Conservation (phyloP, 2,797 vertebrate species). For the Xyrichtys novacula region DNA sequence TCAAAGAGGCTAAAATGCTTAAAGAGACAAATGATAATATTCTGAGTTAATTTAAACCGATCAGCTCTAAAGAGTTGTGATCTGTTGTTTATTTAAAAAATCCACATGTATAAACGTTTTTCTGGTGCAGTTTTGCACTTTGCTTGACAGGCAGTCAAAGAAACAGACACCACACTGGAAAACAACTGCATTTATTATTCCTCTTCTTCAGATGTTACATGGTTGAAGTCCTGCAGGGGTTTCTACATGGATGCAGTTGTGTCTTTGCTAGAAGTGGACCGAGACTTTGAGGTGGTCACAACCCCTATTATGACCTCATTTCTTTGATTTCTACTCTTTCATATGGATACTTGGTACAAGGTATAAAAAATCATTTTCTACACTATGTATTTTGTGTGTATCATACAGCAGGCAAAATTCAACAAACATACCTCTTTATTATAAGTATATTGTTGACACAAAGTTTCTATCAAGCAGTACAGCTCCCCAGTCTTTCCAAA, state of each 20-base stretch:
- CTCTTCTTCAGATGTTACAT: conserved; percentile 78
- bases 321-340: conserved; percentile 14
- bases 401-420: conserved; percentile 50
- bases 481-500: conserved; percentile 31
- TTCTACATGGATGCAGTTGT: conserved; percentile 67
- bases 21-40: not conserved
- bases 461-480: conserved; percentile 22
- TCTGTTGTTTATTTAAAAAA: not conserved
- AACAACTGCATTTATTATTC: conserved; percentile 83
- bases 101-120: not conserved
- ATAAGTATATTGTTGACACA: conserved; percentile 42
- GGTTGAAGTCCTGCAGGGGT: conserved; percentile 74
- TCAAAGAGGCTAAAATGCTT: not conserved
- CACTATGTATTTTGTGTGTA: conserved; percentile 31
- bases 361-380: conserved; percentile 27
- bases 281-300: conserved; percentile 37
- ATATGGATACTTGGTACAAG: conserved; percentile 30
- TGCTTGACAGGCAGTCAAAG: conserved; percentile 1
- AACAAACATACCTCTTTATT: conserved; percentile 27
- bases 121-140: not conserved
- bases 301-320: conserved; percentile 41
- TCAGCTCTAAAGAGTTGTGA: not conserved
- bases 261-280: conserved; percentile 33
- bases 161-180: conserved; percentile 51
- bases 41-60: not conserved